A percentile compares a stretch with the other conserved stretches of the same genome.
Conservation (phyloP, 2,797 vertebrate species). For the Cetoscarus ocellatus region DNA sequence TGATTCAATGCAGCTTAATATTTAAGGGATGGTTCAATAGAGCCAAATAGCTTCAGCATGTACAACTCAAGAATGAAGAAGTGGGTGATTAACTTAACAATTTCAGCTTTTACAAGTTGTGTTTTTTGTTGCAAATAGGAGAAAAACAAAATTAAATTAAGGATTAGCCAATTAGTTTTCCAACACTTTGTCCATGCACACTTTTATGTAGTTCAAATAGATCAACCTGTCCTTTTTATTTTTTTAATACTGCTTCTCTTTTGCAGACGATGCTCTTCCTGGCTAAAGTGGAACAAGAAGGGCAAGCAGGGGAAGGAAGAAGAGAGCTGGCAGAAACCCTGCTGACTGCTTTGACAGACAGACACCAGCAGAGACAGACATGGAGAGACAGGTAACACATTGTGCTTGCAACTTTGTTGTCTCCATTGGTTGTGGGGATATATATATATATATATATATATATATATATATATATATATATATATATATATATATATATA, state of each 20-base stretch:
- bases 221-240: not conserved
- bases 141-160: not conserved
- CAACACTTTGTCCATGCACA: too few relatives aligned
- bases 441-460: not conserved
- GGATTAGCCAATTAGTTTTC: not conserved
- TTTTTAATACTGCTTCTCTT: constrained; percentile 52
- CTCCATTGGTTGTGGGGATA: constrained; percentile 9
- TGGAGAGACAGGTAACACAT: constrained; percentile 92
- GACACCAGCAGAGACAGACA: constrained; percentile 92
- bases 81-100: not conserved
- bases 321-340: constrained; percentile 87
- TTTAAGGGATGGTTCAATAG: constrained; percentile 20
- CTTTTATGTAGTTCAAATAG: constrained; percentile 1
- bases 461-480: not conserved
- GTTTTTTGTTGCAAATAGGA: not conserved
- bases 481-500: not conserved
- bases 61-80: constrained; percentile 2
- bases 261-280: constrained; percentile 93
- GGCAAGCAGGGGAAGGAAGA: constrained; percentile 82
- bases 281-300: constrained; percentile 86
- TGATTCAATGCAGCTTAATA: constrained; percentile 27
- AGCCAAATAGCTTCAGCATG: not conserved
- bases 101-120: not conserved
- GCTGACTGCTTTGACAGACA: constrained; percentile 86
- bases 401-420: constrained; percentile 24